Conservation (phyloP, 2,888 invertebrate genomes). For the Drosophila neoperkinsi region DNA sequence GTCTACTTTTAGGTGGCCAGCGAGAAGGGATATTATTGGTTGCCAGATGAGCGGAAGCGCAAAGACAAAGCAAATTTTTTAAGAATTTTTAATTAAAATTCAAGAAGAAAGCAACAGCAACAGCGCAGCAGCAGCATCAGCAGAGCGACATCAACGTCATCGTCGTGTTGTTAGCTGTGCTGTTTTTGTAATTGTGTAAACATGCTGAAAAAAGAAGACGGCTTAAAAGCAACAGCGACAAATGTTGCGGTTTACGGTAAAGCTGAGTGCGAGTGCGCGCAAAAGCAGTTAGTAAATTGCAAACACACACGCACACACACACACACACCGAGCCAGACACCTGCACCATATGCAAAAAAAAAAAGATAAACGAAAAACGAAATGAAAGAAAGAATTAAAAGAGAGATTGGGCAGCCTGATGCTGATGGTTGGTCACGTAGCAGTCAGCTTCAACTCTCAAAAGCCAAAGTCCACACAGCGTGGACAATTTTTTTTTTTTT, state of each 20-base stretch:
- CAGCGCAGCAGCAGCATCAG: slow-evolving; percentile 4
- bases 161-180: slow-evolving; percentile 27
- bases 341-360: slow-evolving; percentile 27
- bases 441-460: slow-evolving; percentile 56
- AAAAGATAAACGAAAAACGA: background rate
- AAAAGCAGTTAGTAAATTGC: slow-evolving; percentile 78
- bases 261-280: slow-evolving; percentile 63
- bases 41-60: slow-evolving; percentile 36
- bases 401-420: slow-evolving; percentile 46
- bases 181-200: slow-evolving; percentile 61
- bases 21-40: slow-evolving; percentile 70
- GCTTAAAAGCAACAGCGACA: slow-evolving; percentile 50
- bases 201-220: slow-evolving; percentile 34
- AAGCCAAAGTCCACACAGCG: slow-evolving; percentile 57
- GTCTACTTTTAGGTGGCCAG: slow-evolving; percentile 75
- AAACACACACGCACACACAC: slow-evolving; percentile 27
- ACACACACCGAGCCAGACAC: slow-evolving; percentile 20
- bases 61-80: slow-evolving; percentile 70
- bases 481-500: slow-evolving; percentile 7
- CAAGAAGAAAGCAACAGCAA: slow-evolving; percentile 30
- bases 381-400: background rate
- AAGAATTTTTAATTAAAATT: slow-evolving; percentile 79
- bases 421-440: slow-evolving; percentile 56
- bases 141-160: slow-evolving; percentile 40
- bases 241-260: slow-evolving; percentile 62